Percentiles rank a stretch among this genome's conserved stretches.
These are phyloP conservation scores for Plagodis dolabraria DNA, from an alignment of 2,888 invertebrate genomes.

Conservation along the genomic window DNA sequence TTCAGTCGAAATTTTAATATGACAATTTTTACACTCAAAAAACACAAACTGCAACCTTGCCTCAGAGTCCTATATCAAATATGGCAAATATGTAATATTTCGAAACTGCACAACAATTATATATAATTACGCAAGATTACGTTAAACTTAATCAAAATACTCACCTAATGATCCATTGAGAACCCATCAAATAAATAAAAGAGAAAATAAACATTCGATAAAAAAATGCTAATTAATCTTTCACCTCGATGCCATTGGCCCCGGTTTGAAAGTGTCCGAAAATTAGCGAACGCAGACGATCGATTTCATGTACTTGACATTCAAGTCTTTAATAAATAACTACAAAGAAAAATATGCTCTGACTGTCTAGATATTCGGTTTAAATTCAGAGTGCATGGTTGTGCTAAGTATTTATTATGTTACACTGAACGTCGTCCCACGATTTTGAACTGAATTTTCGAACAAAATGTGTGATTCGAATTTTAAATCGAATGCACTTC, in stretches of 20 bases:
- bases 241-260: conserved; percentile 55
- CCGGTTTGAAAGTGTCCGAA: conserved; percentile 72
- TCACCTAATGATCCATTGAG: not conserved
- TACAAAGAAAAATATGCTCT: not conserved
- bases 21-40: too few relatives aligned
- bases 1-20: too few relatives aligned
- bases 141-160: too few relatives aligned
- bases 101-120: too few relatives aligned
- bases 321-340: conserved; percentile 50
- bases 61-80: too few relatives aligned
- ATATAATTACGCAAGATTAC: too few relatives aligned
- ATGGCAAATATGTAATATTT: too few relatives aligned
- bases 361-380: not conserved
- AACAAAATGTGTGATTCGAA: conserved; percentile 60
- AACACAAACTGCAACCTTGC: too few relatives aligned
- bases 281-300: conserved; percentile 61
- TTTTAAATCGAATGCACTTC: conserved; percentile 50
- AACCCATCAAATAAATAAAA: conserved; percentile 4
- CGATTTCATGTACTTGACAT: conserved; percentile 82
- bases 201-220: not conserved
- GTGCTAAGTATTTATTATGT: conserved; percentile 7
- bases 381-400: conserved; percentile 23
- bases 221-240: conserved; percentile 58
- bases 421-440: conserved; percentile 21
- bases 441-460: conserved; percentile 64